Conservation (phyloP, 2,797 vertebrate species). For the Gorsachius magnificus region DNA sequence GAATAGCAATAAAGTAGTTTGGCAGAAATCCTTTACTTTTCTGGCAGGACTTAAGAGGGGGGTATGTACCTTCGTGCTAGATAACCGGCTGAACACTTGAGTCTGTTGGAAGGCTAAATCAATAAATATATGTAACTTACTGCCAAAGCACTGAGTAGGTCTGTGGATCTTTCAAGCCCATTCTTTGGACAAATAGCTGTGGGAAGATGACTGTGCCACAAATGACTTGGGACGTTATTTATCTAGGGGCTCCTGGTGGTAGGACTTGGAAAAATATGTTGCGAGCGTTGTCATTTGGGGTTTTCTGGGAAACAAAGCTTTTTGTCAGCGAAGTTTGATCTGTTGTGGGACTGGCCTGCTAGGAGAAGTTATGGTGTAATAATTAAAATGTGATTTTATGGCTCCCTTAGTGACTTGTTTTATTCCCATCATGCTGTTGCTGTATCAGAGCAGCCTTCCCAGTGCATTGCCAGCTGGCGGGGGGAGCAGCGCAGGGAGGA, state of each 20-base stretch:
- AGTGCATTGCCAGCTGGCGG: neutral
- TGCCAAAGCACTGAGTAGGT: neutral
- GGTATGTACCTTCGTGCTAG: neutral
- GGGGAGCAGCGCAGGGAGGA: neutral
- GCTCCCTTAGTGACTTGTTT: neutral
- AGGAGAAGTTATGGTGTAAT: neutral
- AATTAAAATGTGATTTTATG: neutral
- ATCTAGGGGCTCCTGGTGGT: neutral
- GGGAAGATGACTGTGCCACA: neutral
- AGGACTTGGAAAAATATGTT: neutral
- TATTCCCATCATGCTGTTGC: neutral
- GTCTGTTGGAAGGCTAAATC: neutral
- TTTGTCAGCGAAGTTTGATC: neutral
- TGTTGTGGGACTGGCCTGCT: neutral
- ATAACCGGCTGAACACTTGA: neutral
- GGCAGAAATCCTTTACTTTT: conserved; percentile 11
- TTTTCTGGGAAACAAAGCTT: neutral
- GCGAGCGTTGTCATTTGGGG: neutral
- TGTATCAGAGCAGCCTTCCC: neutral
- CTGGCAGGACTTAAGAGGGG: neutral
- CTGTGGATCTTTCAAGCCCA: neutral
- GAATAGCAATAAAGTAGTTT: neutral
- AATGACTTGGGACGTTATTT: neutral
- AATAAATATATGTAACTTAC: conserved; percentile 2
- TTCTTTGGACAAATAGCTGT: neutral